Evolutionary conservation across 2,888 invertebrate species (phyloP), one percentile per base, ranked within the genome.

Genomic region (Notodonta dromedarius): DNA sequence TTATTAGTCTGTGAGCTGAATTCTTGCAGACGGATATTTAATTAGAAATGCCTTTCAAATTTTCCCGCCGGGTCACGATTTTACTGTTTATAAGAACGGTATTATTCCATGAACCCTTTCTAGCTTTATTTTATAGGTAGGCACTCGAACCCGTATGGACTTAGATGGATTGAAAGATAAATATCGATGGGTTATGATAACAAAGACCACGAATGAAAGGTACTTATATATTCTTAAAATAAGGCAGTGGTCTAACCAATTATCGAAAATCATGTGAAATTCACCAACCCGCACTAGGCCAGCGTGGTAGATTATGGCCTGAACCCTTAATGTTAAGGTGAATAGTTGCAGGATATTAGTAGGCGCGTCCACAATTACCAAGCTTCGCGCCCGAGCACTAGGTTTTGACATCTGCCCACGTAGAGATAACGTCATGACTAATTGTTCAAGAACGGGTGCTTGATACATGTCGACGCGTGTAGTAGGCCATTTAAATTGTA

Each of bases 21-120:
- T 61, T 55, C 52, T 62, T 39, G 42, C 50, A 61, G 60, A 62
- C 58, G 14, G 57, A 42, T 62, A 61, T 65, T 67, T 67, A 65
- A 67, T 67, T 62, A 66, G 50, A 70, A 66, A 59, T 50, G 14
- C 57, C 39, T 56, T 13, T 44, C 14, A 56, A 42, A 44, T 24
- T 5, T 44, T 24, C n/a, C 32, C 16, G 16, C 4, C 24, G 24
- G 44, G 44, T 14, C 24, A 44, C 24, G 44, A 44, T 44, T 56
- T 54, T 54, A 5, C 53, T 13, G 48, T 53, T 53, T 35, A 24
- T 50, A 16, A 7, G 51, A 24, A 51, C 24, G 24, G 12, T 32
- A 52, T 32, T 52, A 12, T 52, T 52, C 24, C 8, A 52, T 52
- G 5, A 35, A 24, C 52, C 32, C 13, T 32, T 24, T 32, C 12